phyloP scores from a whole-genome alignment of 2,797 vertebrate genomes.

The Dallia pectoralis region DNA sequence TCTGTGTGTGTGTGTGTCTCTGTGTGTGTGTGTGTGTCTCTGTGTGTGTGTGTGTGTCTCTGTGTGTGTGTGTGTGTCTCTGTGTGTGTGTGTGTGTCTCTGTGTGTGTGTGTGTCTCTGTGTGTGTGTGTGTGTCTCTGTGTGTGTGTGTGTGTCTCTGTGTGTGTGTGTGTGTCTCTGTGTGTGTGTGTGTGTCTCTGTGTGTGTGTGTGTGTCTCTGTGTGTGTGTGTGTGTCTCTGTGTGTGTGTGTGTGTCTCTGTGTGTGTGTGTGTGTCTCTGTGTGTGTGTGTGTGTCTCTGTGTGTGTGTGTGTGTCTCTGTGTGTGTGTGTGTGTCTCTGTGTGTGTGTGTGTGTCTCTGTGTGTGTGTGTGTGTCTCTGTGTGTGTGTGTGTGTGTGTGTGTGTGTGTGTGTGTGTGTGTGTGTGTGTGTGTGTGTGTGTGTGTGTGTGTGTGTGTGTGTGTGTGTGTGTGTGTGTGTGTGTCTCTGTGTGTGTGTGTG shows the following conservation, averaged over 20 bases:
- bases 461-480: constrained; percentile 8
- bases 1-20: constrained; percentile 10
- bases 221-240: neutral
- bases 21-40: neutral
- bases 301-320: neutral
- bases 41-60: constrained; percentile 9
- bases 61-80: neutral
- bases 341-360: neutral
- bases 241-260: constrained; percentile 9
- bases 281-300: constrained; percentile 9
- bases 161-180: constrained; percentile 9
- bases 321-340: constrained; percentile 9
- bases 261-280: neutral
- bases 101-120: neutral
- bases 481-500: neutral
- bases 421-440: constrained; percentile 7
- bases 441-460: neutral
- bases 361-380: neutral
- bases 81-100: constrained; percentile 8
- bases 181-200: neutral
- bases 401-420: neutral
- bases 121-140: constrained; percentile 9
- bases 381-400: constrained; percentile 1
- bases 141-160: neutral
- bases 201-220: constrained; percentile 9